Evolutionary conservation across 1,140 invertebrate species (phyloP).

Genomic region (Lethocerus indicus): DNA sequence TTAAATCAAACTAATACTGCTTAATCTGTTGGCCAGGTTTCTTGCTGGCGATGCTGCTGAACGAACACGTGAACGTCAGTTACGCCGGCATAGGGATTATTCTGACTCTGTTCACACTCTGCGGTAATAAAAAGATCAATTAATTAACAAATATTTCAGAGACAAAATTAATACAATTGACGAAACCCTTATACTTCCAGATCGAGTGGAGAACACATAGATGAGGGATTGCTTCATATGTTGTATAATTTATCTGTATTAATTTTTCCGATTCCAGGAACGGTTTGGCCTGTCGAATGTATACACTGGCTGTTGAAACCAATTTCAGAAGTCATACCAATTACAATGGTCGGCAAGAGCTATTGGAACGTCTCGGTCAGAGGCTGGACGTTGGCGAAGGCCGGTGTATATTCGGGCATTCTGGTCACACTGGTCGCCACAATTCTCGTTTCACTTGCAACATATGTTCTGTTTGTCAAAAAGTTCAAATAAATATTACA

Average conservation of each 20-base stretch:
- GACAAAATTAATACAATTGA: not conserved
- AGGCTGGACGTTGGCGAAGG: not conserved
- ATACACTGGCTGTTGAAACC: constrained; percentile 12
- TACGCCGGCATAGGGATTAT: constrained; percentile 12
- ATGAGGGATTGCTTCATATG: not conserved
- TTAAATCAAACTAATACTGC: not conserved
- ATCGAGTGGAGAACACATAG: not conserved
- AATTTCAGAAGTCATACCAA: constrained; percentile 1
- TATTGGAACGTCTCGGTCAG: constrained; percentile 9
- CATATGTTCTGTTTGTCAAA: no score
- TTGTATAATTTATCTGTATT: not conserved
- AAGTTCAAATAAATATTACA: no score
- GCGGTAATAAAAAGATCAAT: constrained; percentile 5
- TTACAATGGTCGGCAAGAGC: not conserved
- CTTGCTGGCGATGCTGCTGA: constrained; percentile 7
- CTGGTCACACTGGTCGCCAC: no score
- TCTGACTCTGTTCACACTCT: constrained; percentile 11
- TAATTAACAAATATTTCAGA: not conserved
- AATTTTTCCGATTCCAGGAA: constrained; percentile 1
- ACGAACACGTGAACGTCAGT: constrained; percentile 6
- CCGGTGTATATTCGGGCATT: constrained; percentile 1
- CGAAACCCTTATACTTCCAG: not conserved
- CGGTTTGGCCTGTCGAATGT: constrained; percentile 8
- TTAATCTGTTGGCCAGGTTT: constrained; percentile 5
- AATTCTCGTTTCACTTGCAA: no score